These are phyloP conservation scores for Patella vulgata DNA, from an alignment of 1,140 invertebrate genomes.

Conservation along the genomic window DNA sequence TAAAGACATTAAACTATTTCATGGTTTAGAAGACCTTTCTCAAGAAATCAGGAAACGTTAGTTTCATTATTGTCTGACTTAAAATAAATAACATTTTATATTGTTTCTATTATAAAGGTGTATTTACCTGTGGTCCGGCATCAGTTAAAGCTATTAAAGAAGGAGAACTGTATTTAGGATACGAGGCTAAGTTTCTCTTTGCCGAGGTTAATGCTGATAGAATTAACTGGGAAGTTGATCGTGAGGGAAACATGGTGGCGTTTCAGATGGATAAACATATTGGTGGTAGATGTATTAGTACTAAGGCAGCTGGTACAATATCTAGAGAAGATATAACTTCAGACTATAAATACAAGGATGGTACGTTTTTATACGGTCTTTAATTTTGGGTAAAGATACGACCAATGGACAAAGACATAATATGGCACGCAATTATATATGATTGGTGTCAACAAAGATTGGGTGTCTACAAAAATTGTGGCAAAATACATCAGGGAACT, in stretches of 20 bases:
- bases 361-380: constrained; percentile 16
- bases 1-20: no score
- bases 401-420: background rate
- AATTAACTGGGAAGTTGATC: constrained; percentile 50
- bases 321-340: constrained; percentile 55
- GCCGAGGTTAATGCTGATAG: constrained; percentile 73
- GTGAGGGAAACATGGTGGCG: constrained; percentile 54
- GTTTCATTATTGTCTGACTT: no score
- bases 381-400: background rate
- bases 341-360: constrained; percentile 52
- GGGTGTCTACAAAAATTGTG: background rate
- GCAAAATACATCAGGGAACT: background rate
- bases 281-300: constrained; percentile 54
- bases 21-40: no score
- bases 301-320: constrained; percentile 55
- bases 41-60: no score
- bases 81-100: no score
- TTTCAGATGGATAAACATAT: constrained; percentile 40
- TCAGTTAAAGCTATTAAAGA: constrained; percentile 80
- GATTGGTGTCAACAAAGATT: background rate
- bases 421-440: background rate
- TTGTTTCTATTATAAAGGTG: constrained; percentile 47
- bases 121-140: constrained; percentile 83
- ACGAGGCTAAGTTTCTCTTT: constrained; percentile 86
- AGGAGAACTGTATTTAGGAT: constrained; percentile 82